Evolutionary conservation across 2,888 invertebrate species (phyloP).

Genomic region (Dynastes tityus): DNA sequence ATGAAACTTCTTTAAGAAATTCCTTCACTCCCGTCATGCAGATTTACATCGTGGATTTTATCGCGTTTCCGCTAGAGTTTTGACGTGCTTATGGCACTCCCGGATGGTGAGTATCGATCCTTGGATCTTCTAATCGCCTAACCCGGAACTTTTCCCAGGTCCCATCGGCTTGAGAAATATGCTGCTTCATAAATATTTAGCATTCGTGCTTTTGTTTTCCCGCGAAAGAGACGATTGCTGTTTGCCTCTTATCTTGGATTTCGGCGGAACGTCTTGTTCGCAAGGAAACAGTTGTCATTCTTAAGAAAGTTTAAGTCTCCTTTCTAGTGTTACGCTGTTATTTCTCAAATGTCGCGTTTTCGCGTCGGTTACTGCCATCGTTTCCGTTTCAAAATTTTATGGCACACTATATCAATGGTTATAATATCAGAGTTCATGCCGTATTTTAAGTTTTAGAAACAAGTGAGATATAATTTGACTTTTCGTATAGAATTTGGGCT

Average conservation of each 20-base stretch:
- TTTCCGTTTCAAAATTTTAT: conserved; percentile 5
- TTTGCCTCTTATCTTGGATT: conserved; percentile 22
- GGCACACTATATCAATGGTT: neutral
- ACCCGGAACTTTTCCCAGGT: neutral
- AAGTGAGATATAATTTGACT: no score
- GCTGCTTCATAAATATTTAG: conserved; percentile 34
- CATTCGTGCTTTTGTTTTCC: conserved; percentile 23
- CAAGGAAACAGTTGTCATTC: conserved; percentile 31
- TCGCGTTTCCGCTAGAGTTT: conserved; percentile 30
- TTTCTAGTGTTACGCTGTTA: neutral
- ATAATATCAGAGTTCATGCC: neutral
- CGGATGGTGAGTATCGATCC: conserved; percentile 19
- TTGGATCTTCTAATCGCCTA: conserved; percentile 14
- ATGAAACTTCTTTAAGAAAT: conserved; percentile 16
- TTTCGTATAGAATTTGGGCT: no score
- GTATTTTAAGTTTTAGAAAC: no score
- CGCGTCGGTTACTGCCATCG: neutral
- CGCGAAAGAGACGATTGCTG: conserved; percentile 16
- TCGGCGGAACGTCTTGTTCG: neutral
- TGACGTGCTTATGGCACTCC: conserved; percentile 12
- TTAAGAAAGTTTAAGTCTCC: conserved; percentile 31
- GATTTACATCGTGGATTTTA: conserved; percentile 32
- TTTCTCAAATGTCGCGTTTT: conserved; percentile 29
- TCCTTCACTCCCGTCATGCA: neutral
- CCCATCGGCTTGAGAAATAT: conserved; percentile 1